Evolutionary conservation across 35 echinoderm and acorn worm species (phyloP), one percentile per base, ranked within the genome.

Genomic region (Ophiothrix spiculata): DNA sequence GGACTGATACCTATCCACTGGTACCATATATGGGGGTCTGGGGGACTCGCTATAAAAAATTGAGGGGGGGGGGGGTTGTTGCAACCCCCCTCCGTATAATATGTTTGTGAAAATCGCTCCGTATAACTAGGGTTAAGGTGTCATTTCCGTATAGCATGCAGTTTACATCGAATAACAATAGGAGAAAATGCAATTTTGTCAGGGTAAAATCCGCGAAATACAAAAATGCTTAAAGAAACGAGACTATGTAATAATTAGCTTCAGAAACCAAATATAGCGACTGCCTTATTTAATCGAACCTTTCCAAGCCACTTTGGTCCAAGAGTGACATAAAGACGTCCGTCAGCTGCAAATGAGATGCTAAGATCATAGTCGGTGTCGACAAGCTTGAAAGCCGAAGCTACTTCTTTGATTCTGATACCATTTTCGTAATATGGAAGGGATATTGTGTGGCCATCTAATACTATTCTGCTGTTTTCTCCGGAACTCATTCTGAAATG

Each of bases 291-390:
- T 38, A 36, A 28, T 25, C n/a, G 42, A 80, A 84, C 81, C 81
- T 84, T 84, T 84, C 42, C 54, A 35, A 64, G 81, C 56, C 31
- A 84, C 23, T 15, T 42, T 3, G 81, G 81, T 64, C 39, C 63
- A 8, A 84, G 33, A 1, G 81, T 84, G 16, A 84, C 31, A 36
- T 84, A 84, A 19, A 84, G 3, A 23, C 81, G 81, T 17, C 54
- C 37, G 40, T 84, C 81, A 1, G 35, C 4, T 60, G 32, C 81
- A 1, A 84, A 37, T 32, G 35, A 33, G 13, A 84, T 64, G 81
- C 35, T 60, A 16, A 84, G 37, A 31, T 60, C 81, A 17, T 19
- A 33, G 17, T 84, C 56, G 4, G 49, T 84, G 4, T 54, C 63
- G 21, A 84, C n/a, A 35, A 31, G 45, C 21, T 54, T 63, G 31